phyloP scores from a whole-genome alignment of 2,113 vertebrate species.

The Calidris pugnax region DNA sequence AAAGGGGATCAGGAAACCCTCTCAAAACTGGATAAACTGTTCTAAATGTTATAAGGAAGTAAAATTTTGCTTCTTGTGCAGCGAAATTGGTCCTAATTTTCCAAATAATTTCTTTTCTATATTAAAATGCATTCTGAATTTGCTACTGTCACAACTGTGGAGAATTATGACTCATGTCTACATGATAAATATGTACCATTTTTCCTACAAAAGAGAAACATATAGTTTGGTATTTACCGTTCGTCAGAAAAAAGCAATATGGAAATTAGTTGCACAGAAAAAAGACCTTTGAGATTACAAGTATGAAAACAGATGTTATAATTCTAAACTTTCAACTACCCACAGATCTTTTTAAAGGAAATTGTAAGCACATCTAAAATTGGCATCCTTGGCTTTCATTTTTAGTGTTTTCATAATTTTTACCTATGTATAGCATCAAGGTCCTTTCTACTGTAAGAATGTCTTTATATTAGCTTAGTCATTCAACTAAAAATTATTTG shows the following conservation, averaged over 20 bases:
- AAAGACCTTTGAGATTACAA: background rate
- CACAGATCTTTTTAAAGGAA: background rate
- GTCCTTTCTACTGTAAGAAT: background rate
- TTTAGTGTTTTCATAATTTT: background rate
- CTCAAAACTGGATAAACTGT: background rate
- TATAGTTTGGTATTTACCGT: background rate
- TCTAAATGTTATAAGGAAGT: background rate
- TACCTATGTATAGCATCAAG: background rate
- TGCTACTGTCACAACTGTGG: background rate
- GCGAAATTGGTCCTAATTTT: background rate
- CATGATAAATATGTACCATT: constrained; percentile 3
- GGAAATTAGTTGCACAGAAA: background rate
- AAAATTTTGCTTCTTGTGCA: background rate
- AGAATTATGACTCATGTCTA: background rate
- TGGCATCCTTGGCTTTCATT: background rate
- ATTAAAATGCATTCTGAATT: background rate
- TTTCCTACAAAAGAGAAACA: background rate
- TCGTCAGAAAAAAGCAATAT: background rate
- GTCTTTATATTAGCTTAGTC: background rate
- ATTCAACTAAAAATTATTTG: background rate
- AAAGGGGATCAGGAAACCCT: background rate
- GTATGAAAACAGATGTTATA: background rate
- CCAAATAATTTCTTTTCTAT: background rate
- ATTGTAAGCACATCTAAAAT: background rate
- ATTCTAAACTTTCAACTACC: background rate